Evolutionary conservation across 2,888 invertebrate species (phyloP), one percentile per base, ranked within the genome.

Genomic region (Unio delphinus): DNA sequence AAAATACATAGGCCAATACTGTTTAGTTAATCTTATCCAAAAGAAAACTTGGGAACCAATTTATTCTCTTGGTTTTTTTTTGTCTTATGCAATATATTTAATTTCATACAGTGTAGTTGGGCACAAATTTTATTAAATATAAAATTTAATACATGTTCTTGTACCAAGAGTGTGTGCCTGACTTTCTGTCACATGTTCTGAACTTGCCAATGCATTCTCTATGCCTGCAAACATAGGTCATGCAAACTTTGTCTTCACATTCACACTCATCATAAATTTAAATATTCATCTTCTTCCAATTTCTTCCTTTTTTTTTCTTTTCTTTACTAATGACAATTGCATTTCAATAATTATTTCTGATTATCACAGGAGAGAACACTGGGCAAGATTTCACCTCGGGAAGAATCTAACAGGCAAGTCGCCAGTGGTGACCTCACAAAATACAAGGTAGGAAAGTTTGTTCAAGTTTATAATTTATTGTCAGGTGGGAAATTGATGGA

Each of bases 361-460:
- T 34, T 61, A 23, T 70, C 70, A 3, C 72, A 86, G 83, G 83
- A 84, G 58, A 75, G 82, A 5, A 81, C 83, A 17, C 76, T 78
- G n/a, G 83, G 83, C 57, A 78, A 81, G 18, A 73, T 80, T 20
- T 73, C 80, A 65, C 66, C 80, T 26, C 69, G 83, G 54, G 82
- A 86, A 58, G 81, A 83, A 6, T 57, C 65, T 11, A 64, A 67
- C 55, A 74, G 73, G 18, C 68, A 65, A 11, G 72, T 69, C 11
- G 71, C 74, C 17, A 83, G 84, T 20, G 82, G 77, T 26, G 86
- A 88, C n/a, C 70, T 87, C 45, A 75, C 76, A 55, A 84, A 77
- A 75, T 88, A 88, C 72, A 87, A 79, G 82, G 88, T 87, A 69
- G 55, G 64, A 45, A 45, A 64, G 62, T 64, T 62, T 20, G 8